Evolutionary conservation across 2,888 invertebrate species (phyloP), one percentile per base, ranked within the genome.

Genomic region (Neria commutata): DNA sequence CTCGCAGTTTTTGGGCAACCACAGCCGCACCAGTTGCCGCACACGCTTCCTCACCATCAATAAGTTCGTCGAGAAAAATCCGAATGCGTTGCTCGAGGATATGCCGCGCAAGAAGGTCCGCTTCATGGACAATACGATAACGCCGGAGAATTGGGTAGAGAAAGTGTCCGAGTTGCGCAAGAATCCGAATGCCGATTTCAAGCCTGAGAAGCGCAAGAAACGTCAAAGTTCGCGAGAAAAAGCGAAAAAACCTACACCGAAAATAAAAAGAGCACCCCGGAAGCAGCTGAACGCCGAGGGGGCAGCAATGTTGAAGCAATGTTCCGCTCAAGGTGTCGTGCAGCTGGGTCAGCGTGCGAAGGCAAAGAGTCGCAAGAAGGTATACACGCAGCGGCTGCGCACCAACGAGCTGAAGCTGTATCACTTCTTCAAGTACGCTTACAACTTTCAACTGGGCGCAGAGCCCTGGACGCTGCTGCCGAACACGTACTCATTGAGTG

Each of bases 1-100:
- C 55, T 81, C 86, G 2, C 76, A 81, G 49, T 71, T 79, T 62
- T 83, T 91, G 58, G 81, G 84, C 6, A 83, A 84, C 3, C 86
- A 86, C 69, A 83, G 84, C 33, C 81, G 89, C 45, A 83, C 83
- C 2, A 85, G 88, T 67, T 81, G 89, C 50, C 83, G 90, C 34
- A 86, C 88, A 51, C 84, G 90, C 23, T 86, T 86, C 71, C 46
- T 76, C 0, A 84, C 85, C 0, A 83, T 89, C n/a, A 70, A 81
- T 48, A 83, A 79, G 59, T 87, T 84, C 81, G 78, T 86, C 50
- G 78, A 81, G 55, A 77, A 80, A 23, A 72, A 86, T 77, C 86
- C 86, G 0, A 67, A 83, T 17, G 67, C 70, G 14, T 69, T 57
- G 0, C 47, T 81, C 1, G 61, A 69, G 0, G 71, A 79, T 53